Evolutionary conservation across 2,888 invertebrate species (phyloP).

Genomic region (Phorcus lineatus): DNA sequence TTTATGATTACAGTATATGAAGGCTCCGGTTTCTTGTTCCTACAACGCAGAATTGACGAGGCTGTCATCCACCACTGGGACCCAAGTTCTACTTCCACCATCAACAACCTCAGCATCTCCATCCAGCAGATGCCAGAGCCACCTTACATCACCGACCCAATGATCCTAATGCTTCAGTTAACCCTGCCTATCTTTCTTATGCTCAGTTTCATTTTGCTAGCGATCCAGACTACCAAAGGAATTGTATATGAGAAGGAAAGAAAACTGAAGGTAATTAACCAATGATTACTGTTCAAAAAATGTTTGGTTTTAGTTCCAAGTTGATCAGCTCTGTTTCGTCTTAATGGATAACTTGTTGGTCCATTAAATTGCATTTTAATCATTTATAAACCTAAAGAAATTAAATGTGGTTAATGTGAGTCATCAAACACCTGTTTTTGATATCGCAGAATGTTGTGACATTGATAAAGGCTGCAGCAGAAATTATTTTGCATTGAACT

Average conservation of each 20-base stretch:
- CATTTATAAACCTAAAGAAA: too few relatives aligned
- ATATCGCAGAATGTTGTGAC: too few relatives aligned
- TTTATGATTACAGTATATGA: slow-evolving; percentile 81
- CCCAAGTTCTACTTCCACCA: slow-evolving; percentile 28
- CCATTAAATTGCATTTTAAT: too few relatives aligned
- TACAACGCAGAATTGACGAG: slow-evolving; percentile 80
- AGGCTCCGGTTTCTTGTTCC: slow-evolving; percentile 81
- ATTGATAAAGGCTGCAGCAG: too few relatives aligned
- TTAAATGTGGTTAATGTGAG: too few relatives aligned
- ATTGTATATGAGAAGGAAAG: slow-evolving; percentile 86
- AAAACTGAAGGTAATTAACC: slow-evolving; percentile 67
- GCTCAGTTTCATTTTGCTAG: slow-evolving; percentile 87
- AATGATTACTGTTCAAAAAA: too few relatives aligned
- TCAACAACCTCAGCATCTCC: slow-evolving; percentile 75
- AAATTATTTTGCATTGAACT: too few relatives aligned
- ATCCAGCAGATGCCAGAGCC: slow-evolving; percentile 86
- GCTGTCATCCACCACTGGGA: slow-evolving; percentile 70
- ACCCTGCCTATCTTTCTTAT: slow-evolving; percentile 86
- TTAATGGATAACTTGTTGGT: too few relatives aligned
- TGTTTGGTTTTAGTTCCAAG: too few relatives aligned
- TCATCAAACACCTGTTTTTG: too few relatives aligned
- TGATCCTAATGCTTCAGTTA: slow-evolving; percentile 81
- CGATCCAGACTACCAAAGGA: slow-evolving; percentile 85
- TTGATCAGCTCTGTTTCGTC: too few relatives aligned
- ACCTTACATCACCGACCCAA: slow-evolving; percentile 81